Base-by-base conservation (phyloP, 2,797 vertebrate species). In the Chrysolophus pictus region DNA sequence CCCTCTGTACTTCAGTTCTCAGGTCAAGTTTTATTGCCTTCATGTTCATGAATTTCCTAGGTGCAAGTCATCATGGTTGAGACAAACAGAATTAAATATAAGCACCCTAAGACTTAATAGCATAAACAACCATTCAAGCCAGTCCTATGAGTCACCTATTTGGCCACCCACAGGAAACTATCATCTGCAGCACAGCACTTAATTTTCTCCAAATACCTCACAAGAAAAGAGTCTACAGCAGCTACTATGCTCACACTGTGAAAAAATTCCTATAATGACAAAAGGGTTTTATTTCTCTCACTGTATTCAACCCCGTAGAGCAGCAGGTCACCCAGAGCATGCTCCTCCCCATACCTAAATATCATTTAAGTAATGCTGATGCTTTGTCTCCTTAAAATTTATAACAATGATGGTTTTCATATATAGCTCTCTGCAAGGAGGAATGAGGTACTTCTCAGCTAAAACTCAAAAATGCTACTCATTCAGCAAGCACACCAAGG, bases 161-260 rank as follows among this genome's bases (percentile, higher is more conserved):
- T 83, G 87, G 72, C 75, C 56, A 74, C 28, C 55, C 76, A 87
- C 68, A 76, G 83, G 70, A 90, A 76, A 77, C 58, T 79, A 79
- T 76, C 39, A 69, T 46, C 17, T 49, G 82, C 60, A 16, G 3
- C 39, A 49, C 42, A 88, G 39, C 17, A 35, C 12, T 68, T 72
- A 14, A 24, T 68, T 90, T 91, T 58, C 33, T 53, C 58, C 46
- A 76, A 58, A 70, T 31, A 70, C 23, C 11, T 55, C 31, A 19
- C n/a, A 62, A 60, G 41, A 64, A 16, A 10, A 42, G 37, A 67
- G 33, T 39, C 44, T 58, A 29, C 24, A 88, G 47, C n/a, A 67
- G 10, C 28, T 46, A 14, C 9, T 26, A 1, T 5, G 22, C 29
- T n/a, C 24, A 11, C 10, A 46, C 5, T 35, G 18, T 63, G 63